These are phyloP conservation scores for Carassius gibelio DNA, from an alignment of 2,113 vertebrate species.

Conservation along the genomic window DNA sequence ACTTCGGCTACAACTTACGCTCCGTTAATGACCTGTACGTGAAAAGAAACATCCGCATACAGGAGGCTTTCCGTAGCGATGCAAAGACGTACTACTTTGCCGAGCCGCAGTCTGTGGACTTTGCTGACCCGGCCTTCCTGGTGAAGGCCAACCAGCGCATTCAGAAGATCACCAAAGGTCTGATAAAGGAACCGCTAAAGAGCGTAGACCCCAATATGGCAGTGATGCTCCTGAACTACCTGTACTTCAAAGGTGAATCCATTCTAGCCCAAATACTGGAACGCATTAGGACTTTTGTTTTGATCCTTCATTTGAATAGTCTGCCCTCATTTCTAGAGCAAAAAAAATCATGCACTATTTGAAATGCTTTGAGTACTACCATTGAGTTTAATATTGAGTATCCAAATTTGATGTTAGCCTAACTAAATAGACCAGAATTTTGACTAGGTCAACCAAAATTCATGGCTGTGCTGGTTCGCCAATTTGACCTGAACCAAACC, in stretches of 20 bases:
- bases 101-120: slow-evolving; percentile 87
- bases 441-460: too few species aligned
- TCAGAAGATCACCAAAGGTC: slow-evolving; percentile 87
- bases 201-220: slow-evolving; percentile 82
- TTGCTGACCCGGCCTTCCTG: slow-evolving; percentile 84
- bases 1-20: slow-evolving; percentile 88
- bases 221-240: slow-evolving; percentile 93
- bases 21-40: slow-evolving; percentile 91
- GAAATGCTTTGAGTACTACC: background rate
- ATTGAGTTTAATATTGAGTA: background rate
- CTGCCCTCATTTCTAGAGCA: background rate
- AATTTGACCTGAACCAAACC: too few species aligned
- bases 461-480: too few species aligned
- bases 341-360: background rate
- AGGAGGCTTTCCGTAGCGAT: slow-evolving; percentile 77
- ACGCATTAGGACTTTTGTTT: background rate
- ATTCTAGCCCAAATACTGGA: background rate
- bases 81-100: slow-evolving; percentile 89
- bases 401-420: background rate
- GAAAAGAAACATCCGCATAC: slow-evolving; percentile 77
- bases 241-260: slow-evolving; percentile 95
- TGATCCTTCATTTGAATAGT: background rate
- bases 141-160: slow-evolving; percentile 85
- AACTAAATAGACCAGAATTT: too few species aligned
- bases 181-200: slow-evolving; percentile 89